Percentiles rank a stretch among this genome's conserved stretches.
Evolutionary conservation across 2,888 invertebrate species (phyloP).

Genomic region (Physocephala rufipes): DNA sequence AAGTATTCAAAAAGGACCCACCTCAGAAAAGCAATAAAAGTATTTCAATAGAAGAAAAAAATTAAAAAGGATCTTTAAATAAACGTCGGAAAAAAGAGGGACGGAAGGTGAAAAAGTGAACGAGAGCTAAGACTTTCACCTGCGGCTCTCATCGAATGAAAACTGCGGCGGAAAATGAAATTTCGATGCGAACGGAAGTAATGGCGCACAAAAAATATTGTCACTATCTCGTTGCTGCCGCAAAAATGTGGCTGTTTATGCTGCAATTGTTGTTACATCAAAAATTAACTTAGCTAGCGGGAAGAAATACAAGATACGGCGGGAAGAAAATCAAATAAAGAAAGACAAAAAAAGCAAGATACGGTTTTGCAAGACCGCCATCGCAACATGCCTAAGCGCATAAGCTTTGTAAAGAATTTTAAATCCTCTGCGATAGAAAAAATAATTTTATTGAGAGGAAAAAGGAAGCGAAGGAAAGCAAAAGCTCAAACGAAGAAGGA

Average conservation of each 20-base stretch:
- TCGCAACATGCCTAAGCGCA: too few species aligned
- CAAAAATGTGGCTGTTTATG: too few species aligned
- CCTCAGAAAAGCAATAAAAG: not conserved
- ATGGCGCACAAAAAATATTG: slow-evolving; percentile 7
- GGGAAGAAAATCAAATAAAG: not conserved
- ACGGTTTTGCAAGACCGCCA: too few species aligned
- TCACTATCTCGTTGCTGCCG: not conserved
- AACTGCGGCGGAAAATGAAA: not conserved
- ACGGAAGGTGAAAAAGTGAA: not conserved
- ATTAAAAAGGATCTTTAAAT: not conserved
- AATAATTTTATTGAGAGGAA: too few species aligned
- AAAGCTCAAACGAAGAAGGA: too few species aligned
- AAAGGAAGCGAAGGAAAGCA: too few species aligned
- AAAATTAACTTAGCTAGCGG: not conserved
- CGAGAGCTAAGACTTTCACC: not conserved
- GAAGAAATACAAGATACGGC: not conserved
- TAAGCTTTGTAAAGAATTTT: too few species aligned
- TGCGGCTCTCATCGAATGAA: not conserved
- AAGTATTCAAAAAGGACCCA: too few species aligned
- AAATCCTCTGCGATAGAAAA: too few species aligned
- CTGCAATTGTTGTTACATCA: not conserved
- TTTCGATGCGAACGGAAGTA: slow-evolving; percentile 20
- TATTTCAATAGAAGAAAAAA: not conserved
- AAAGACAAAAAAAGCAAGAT: not conserved
- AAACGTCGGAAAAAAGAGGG: not conserved